These are phyloP conservation scores for Acanthurus lineatus DNA, from an alignment of 2,797 vertebrate species.

Conservation along the genomic window DNA sequence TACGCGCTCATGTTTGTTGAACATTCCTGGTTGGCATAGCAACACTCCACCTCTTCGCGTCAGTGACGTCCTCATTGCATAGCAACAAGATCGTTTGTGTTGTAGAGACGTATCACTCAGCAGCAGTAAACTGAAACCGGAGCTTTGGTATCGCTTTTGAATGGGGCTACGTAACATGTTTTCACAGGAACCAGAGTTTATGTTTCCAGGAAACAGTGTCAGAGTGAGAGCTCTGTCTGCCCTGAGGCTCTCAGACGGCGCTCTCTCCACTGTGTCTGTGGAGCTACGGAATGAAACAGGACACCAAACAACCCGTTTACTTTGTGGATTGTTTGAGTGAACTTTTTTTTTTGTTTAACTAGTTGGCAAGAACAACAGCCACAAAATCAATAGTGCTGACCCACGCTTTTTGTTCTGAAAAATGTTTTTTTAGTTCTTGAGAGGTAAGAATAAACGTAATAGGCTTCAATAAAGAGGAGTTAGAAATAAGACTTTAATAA, in stretches of 20 bases:
- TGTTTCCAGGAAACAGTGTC: background rate
- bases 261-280: constrained; percentile 11
- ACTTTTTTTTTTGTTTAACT: constrained; percentile 48
- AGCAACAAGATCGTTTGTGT: constrained; percentile 62
- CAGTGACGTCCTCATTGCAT: constrained; percentile 75
- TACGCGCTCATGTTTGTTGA: constrained; percentile 80
- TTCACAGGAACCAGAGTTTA: background rate
- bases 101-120: background rate
- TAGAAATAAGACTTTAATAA: background rate
- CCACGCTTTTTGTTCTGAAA: constrained; percentile 10
- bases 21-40: constrained; percentile 80
- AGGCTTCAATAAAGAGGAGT: background rate
- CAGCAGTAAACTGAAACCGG: background rate
- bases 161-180: background rate
- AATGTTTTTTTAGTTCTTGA: background rate
- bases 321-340: constrained; percentile 20
- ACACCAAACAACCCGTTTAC: constrained; percentile 44
- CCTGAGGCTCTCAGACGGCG: background rate
- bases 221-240: constrained; percentile 62
- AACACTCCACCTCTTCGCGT: constrained; percentile 80
- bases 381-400: constrained; percentile 13
- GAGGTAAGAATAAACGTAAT: background rate
- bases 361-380: constrained; percentile 52
- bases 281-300: constrained; percentile 54
- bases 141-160: background rate